Conservation (phyloP, 2,113 vertebrate genomes). For the Silurus meridionalis region DNA sequence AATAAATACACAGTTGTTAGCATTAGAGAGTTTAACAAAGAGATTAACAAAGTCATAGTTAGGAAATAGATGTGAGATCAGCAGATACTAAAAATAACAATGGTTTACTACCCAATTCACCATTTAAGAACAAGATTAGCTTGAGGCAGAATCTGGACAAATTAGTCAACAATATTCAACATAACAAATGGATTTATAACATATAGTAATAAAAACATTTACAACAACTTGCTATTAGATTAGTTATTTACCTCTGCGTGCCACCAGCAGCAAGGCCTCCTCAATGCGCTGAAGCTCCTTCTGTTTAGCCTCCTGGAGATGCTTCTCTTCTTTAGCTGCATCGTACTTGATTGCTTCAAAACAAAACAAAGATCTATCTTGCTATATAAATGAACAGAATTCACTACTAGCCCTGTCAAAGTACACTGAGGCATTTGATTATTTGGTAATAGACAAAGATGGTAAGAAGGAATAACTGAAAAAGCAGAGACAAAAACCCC, state of each 20-base stretch:
- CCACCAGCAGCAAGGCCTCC: constrained; percentile 84
- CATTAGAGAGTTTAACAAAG: not conserved
- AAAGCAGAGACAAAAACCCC: too few species aligned
- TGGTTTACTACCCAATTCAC: not conserved
- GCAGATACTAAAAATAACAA: not conserved
- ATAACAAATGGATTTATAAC: not conserved
- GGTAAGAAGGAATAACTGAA: not conserved
- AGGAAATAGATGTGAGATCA: not conserved
- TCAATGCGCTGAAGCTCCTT: constrained; percentile 90
- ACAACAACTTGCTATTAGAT: not conserved
- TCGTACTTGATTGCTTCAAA: constrained; percentile 88
- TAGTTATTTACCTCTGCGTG: constrained; percentile 79
- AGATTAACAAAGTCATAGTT: not conserved
- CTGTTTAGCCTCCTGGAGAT: constrained; percentile 88
- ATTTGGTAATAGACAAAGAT: not conserved
- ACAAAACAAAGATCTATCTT: not conserved
- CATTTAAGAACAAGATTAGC: not conserved
- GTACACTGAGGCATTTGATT: not conserved
- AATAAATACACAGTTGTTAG: constrained; percentile 55
- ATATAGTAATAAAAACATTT: not conserved
- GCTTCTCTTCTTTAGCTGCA: constrained; percentile 88
- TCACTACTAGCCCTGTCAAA: not conserved
- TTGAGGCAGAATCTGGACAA: not conserved
- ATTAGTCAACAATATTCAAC: not conserved
- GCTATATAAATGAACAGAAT: not conserved